Conservation (phyloP, 2,888 invertebrate species). For the Mayetiola destructor region DNA sequence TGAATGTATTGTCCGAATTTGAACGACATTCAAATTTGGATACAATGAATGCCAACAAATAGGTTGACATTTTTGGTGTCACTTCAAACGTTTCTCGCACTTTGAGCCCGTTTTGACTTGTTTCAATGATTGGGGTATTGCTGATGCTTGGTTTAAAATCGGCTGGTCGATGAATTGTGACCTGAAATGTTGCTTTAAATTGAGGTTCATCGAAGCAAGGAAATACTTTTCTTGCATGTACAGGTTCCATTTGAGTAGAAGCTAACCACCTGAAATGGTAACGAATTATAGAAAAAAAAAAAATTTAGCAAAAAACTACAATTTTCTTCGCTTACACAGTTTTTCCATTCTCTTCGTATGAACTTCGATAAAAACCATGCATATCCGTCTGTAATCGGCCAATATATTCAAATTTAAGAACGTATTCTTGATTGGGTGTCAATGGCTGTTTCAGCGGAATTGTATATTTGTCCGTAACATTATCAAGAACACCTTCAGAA, state of each 20-base stretch:
- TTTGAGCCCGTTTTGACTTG: background rate
- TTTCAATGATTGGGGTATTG: conserved; percentile 2
- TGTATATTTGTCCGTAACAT: conserved; percentile 34
- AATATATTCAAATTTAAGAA: conserved; percentile 36
- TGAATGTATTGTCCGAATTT: conserved; percentile 22
- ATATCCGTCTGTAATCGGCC: conserved; percentile 40
- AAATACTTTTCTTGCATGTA: conserved; percentile 53
- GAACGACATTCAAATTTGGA: conserved; percentile 36
- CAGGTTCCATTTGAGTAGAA: conserved; percentile 41
- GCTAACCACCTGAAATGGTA: background rate
- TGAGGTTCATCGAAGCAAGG: conserved; percentile 68
- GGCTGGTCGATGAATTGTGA: conserved; percentile 31
- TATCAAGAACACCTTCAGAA: conserved; percentile 18
- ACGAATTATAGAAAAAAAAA: too few relatives aligned
- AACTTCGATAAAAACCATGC: conserved; percentile 39
- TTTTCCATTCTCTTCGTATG: conserved; percentile 20
- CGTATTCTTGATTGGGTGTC: conserved; percentile 29
- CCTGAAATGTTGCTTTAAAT: conserved; percentile 49
- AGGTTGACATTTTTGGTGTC: conserved; percentile 50
- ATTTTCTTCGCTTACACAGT: background rate
- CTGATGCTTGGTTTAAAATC: conserved; percentile 20
- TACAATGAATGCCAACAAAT: conserved; percentile 69
- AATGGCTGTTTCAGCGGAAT: conserved; percentile 31
- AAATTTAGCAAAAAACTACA: too few relatives aligned
- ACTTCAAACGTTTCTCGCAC: conserved; percentile 32